Evolutionary conservation across 2,797 vertebrate genomes (phyloP).

Genomic region (Acanthiza pusilla): DNA sequence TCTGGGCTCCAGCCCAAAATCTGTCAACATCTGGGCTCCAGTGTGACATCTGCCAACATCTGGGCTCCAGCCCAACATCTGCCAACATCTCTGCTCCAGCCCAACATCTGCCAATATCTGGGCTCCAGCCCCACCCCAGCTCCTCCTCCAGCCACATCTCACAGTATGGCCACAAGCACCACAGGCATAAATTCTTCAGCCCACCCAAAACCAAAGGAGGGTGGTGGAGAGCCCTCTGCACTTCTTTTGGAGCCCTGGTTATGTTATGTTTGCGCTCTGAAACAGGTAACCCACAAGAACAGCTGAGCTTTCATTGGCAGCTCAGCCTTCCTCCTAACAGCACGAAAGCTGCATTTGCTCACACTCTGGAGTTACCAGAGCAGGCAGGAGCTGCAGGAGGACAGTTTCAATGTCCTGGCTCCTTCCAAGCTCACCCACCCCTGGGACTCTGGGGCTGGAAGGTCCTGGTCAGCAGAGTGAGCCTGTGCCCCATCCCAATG

Average conservation of each 20-base stretch:
- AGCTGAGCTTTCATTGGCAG: background rate
- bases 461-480: fast-evolving
- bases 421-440: background rate
- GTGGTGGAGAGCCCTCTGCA: background rate
- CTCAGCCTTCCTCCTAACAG: background rate
- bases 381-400: background rate
- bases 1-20: background rate
- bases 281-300: background rate
- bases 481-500: background rate
- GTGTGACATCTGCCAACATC: background rate
- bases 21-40: background rate
- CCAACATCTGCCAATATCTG: background rate
- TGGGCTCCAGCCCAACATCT: background rate
- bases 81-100: background rate
- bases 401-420: background rate
- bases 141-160: background rate
- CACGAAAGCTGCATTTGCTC: background rate
- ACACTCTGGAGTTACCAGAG: background rate
- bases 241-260: background rate
- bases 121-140: background rate
- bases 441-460: fast-evolving
- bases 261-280: background rate
- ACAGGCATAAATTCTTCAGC: fast-evolving
- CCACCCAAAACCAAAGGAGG: fast-evolving
- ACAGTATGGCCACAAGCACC: background rate